Conservation (phyloP, 2,113 vertebrate genomes). For the Ammodytes dubius region DNA sequence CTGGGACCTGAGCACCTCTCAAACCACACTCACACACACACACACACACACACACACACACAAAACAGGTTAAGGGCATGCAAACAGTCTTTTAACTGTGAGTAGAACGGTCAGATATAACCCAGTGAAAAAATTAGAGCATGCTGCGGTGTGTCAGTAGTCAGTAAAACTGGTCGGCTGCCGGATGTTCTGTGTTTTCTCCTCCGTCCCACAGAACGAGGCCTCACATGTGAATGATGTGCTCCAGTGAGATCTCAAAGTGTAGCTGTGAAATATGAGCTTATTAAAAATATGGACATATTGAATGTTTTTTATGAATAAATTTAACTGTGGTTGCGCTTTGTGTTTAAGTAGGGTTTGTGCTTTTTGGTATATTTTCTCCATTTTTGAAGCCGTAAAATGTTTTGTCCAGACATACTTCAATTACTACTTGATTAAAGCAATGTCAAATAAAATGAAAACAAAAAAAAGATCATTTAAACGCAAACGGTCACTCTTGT, state of each 20-base stretch:
- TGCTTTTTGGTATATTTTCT: background rate
- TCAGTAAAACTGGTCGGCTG: slow-evolving; percentile 70
- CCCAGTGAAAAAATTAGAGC: slow-evolving; percentile 78
- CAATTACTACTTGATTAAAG: background rate
- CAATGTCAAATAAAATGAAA: background rate
- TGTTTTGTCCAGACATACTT: background rate
- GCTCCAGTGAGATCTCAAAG: background rate
- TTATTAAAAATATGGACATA: background rate
- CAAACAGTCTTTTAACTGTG: slow-evolving; percentile 77
- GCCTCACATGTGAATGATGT: background rate
- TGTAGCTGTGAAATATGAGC: background rate
- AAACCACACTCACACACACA: slow-evolving; percentile 57
- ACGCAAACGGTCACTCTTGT: background rate
- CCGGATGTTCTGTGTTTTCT: slow-evolving; percentile 42
- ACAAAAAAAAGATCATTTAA: background rate
- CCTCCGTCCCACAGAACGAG: slow-evolving; percentile 4
- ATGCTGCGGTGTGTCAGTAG: slow-evolving; percentile 71
- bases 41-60: slow-evolving; percentile 36
- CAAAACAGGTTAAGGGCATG: slow-evolving; percentile 58
- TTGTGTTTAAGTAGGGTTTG: background rate
- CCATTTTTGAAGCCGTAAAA: background rate
- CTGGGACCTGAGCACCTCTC: slow-evolving; percentile 76
- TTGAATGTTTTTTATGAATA: background rate
- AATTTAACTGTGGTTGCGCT: background rate
- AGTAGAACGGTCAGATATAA: slow-evolving; percentile 77